Percentiles rank a stretch among this genome's conserved stretches.
Evolutionary conservation across 92 coral and sea anemone species (phyloP).

Genomic region (Epizoanthus illoricatus): DNA sequence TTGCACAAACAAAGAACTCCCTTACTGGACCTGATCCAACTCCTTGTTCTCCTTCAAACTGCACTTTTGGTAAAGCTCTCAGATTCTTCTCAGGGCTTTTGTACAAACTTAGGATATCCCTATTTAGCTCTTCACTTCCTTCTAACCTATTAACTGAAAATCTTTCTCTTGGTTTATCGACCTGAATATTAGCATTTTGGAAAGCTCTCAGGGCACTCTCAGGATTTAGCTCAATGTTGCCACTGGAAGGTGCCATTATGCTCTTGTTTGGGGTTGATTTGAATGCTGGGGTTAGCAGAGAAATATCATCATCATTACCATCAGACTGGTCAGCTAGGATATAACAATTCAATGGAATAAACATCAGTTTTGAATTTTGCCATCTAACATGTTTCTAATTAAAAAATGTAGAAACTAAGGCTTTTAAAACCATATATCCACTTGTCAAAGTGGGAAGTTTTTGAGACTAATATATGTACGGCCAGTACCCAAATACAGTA

Average conservation of each 20-base stretch:
- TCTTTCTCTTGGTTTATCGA: slow-evolving; percentile 37
- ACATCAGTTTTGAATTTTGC: not conserved
- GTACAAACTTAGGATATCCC: slow-evolving; percentile 55
- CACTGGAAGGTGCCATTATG: no score
- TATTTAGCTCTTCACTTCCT: slow-evolving; percentile 41
- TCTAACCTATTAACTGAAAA: slow-evolving; percentile 45
- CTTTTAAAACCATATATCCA: no score
- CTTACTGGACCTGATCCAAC: slow-evolving; percentile 55
- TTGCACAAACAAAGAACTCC: slow-evolving; percentile 51
- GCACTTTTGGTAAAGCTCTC: slow-evolving; percentile 39
- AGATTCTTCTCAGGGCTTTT: slow-evolving; percentile 54
- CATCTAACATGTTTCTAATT: not conserved
- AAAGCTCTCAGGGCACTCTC: not conserved
- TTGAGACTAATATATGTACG: no score
- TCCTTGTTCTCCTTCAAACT: slow-evolving; percentile 67
- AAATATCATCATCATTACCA: slow-evolving; percentile 6
- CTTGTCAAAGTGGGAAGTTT: no score
- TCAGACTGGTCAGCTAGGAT: slow-evolving; percentile 8
- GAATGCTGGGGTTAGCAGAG: slow-evolving; percentile 8
- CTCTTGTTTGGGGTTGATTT: slow-evolving; percentile 21
- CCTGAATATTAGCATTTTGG: not conserved
- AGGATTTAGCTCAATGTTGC: not conserved
- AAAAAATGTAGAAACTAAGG: no score
- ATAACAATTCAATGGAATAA: slow-evolving; percentile 1
- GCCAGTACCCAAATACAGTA: no score